Evolutionary conservation across 2,888 invertebrate genomes (phyloP), one percentile per base, ranked within the genome.

Genomic region (Tetranychus truncatus): DNA sequence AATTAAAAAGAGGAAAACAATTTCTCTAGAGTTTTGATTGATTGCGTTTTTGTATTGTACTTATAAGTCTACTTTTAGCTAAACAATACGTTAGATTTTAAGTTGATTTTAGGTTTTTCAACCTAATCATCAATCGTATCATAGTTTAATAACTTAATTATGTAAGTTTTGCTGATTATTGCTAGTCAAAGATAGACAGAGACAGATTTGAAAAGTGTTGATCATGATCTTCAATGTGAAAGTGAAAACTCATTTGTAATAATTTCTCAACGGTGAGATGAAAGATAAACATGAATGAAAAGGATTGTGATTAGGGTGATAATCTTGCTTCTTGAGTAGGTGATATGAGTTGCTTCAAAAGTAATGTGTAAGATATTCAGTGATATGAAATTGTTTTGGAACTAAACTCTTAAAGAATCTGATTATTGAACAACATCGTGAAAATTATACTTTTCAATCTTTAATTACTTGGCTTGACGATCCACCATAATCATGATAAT

Each of bases 161-260:
- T 34, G 34, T 34, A 34, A 34, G 34, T 34, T 3, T 34, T 34
- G 34, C 34, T 34, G 34, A 34, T 34, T 34, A 34, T 5, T 34
- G 4, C 34, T 34, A 34, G 34, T 5, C 34, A 34, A 34, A 34
- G 34, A 2, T 2, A 34, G 34, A 34, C 34, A 3, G 34, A 34
- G 34, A 34, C 34, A 34, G 34, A 34, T 34, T 66, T 2, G 18
- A 66, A 66, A 66, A 66, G 66, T 20, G 18, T 66, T 66, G 18
- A 66, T n/a, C 66, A n/a, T 66, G 20, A n/a, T 66, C 20, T 44
- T 11, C n/a, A 74, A 24, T 72, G 72, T 20, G 34, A 71, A 20
- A 21, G 21, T 74, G 20, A 73, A 73, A 72, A n/a, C n/a, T 74
- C 18, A 24, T 66, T 21, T 55, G 44, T 24, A 11, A 74, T 66